Evolutionary conservation across 2,888 invertebrate species (phyloP).

Genomic region (Synergus itoensis): DNA sequence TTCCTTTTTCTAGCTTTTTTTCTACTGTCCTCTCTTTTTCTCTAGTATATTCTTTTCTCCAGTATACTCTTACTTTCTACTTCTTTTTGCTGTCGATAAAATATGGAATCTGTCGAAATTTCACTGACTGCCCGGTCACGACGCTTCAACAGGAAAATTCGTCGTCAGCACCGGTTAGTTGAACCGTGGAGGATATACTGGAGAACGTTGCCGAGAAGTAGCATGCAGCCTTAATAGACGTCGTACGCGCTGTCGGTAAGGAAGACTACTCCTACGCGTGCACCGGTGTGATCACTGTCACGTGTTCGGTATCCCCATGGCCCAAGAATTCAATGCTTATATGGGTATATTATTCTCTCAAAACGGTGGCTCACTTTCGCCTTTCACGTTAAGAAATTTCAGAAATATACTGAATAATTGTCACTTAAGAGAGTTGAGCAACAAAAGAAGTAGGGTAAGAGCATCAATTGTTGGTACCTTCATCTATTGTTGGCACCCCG

Average conservation of each 20-base stretch:
- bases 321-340: neutral
- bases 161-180: slow-evolving; percentile 52
- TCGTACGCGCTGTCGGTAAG: slow-evolving; percentile 19
- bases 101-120: slow-evolving; percentile 39
- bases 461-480: no score
- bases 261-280: neutral
- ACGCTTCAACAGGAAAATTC: slow-evolving; percentile 4
- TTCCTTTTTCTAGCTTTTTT: neutral
- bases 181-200: slow-evolving; percentile 49
- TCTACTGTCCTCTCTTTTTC: neutral
- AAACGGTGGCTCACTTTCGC: neutral
- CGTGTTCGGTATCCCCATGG: neutral
- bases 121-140: slow-evolving; percentile 12
- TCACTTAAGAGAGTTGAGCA: neutral
- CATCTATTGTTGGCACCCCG: neutral
- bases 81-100: slow-evolving; percentile 31
- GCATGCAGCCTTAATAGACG: slow-evolving; percentile 26
- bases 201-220: slow-evolving; percentile 37
- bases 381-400: neutral
- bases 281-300: neutral
- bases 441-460: no score
- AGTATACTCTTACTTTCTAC: slow-evolving; percentile 30
- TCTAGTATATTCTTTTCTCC: slow-evolving; percentile 16
- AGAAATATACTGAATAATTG: neutral
- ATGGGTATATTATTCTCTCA: neutral